Evolutionary conservation across 2,888 invertebrate species (phyloP).

Genomic region (Ligdia adustata): DNA sequence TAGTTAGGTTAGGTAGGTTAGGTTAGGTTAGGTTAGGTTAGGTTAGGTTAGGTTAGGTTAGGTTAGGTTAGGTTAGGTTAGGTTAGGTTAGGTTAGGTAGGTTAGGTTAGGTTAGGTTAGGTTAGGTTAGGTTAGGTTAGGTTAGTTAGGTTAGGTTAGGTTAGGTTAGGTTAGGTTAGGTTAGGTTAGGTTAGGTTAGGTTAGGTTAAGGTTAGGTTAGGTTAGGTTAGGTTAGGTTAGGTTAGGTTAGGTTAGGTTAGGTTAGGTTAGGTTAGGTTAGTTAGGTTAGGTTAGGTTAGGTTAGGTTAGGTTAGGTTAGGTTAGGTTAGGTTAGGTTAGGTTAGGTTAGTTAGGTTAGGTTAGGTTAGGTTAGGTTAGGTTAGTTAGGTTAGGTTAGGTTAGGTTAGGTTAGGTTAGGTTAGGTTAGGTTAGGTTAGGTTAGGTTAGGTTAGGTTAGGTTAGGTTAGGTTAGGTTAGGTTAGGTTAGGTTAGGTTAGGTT

Average conservation of each 20-base stretch:
- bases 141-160: conserved; percentile 36
- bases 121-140: conserved; percentile 34
- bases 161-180: conserved; percentile 33
- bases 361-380: conserved; percentile 21
- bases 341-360: conserved; percentile 26
- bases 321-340: conserved; percentile 24
- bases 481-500: conserved; percentile 24
- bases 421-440: conserved; percentile 23
- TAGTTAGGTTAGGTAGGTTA: conserved; percentile 31
- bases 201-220: too few relatives aligned
- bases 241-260: conserved; percentile 28
- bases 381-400: conserved; percentile 23
- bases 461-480: conserved; percentile 24
- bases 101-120: conserved; percentile 29
- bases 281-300: conserved; percentile 25
- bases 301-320: conserved; percentile 26
- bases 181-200: conserved; percentile 27
- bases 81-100: conserved; percentile 30
- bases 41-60: conserved; percentile 24
- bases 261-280: conserved; percentile 26
- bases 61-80: conserved; percentile 28
- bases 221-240: conserved; percentile 35
- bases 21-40: conserved; percentile 32
- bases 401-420: conserved; percentile 22
- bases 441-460: conserved; percentile 24